Evolutionary conservation across 2,888 invertebrate genomes (phyloP).

Genomic region (Plebejus argus): DNA sequence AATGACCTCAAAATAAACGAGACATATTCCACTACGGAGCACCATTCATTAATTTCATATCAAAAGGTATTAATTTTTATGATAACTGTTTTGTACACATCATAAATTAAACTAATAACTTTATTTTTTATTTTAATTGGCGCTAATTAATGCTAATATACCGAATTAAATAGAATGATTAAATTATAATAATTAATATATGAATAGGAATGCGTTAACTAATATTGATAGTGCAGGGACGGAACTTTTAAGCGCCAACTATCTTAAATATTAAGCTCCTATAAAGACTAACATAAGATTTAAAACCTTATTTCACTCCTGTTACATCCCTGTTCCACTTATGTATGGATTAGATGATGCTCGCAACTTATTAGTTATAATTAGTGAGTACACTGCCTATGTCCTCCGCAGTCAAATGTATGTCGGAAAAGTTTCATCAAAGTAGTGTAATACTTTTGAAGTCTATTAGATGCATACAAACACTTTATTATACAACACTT

Average conservation of each 20-base stretch:
- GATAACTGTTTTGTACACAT: conserved; percentile 5
- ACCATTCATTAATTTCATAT: conserved; percentile 7
- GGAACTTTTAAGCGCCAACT: background rate
- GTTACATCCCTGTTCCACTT: too few species aligned
- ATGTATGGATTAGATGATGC: too few species aligned
- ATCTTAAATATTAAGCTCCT: too few species aligned
- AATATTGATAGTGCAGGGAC: background rate
- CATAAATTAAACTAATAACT: conserved; percentile 18
- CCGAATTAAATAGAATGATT: background rate
- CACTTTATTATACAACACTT: background rate
- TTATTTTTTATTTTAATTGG: conserved; percentile 4
- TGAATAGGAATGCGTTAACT: background rate
- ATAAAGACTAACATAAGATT: too few species aligned
- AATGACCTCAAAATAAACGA: background rate
- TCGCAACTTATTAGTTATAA: too few species aligned
- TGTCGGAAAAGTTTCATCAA: too few species aligned
- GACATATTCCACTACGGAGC: background rate
- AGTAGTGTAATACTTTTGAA: background rate
- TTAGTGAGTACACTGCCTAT: too few species aligned
- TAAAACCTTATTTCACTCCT: too few species aligned
- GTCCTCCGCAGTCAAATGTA: too few species aligned
- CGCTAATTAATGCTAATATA: background rate
- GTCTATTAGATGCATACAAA: background rate
- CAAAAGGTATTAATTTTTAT: background rate
- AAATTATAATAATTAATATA: conserved; percentile 2